phyloP scores from a whole-genome alignment of 2,113 vertebrate genomes.

The Neodontobutis hainanensis region DNA sequence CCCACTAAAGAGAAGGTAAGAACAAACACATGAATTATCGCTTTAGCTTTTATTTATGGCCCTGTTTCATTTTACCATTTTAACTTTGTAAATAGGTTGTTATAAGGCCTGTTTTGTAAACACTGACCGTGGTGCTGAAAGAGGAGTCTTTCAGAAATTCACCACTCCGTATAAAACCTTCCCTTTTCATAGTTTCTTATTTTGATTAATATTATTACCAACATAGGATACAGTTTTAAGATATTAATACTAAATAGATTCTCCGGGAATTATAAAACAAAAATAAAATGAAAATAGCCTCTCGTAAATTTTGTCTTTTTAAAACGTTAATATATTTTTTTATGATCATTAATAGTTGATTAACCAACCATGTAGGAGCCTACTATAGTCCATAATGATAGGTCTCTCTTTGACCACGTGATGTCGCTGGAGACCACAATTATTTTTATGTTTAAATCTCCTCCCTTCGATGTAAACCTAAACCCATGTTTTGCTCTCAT shows the following conservation, averaged over 20 bases:
- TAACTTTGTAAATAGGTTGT: not conserved
- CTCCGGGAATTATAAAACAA: too few species aligned
- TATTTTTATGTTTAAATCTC: not conserved
- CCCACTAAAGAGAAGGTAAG: conserved; percentile 68
- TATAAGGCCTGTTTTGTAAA: not conserved
- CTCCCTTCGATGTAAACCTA: not conserved
- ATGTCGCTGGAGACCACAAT: not conserved
- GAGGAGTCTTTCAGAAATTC: too few species aligned
- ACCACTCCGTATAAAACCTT: not conserved
- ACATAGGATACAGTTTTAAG: too few species aligned
- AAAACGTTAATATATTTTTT: too few species aligned
- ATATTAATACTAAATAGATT: too few species aligned
- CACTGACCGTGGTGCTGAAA: not conserved
- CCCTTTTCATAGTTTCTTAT: too few species aligned
- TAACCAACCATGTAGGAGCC: too few species aligned
- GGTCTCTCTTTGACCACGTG: not conserved
- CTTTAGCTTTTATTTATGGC: not conserved
- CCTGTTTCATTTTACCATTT: not conserved
- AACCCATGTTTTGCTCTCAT: not conserved
- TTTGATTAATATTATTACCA: too few species aligned
- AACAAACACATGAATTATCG: not conserved
- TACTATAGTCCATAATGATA: not conserved
- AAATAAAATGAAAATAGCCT: too few species aligned
- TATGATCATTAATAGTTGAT: too few species aligned
- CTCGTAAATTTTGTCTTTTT: too few species aligned